Base-by-base conservation (phyloP, 2,888 invertebrate genomes). In the Patella depressa region DNA sequence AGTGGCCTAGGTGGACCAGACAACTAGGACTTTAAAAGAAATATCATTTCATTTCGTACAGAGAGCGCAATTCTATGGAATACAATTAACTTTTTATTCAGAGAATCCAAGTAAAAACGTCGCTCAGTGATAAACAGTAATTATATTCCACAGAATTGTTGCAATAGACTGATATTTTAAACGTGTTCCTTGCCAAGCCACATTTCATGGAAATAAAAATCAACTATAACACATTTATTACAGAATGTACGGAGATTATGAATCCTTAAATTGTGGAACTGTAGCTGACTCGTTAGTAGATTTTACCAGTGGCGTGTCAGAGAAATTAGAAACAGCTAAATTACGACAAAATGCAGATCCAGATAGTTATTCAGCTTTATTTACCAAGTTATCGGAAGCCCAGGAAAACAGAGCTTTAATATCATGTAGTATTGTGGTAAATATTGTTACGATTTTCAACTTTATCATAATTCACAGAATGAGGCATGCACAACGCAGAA, bases 231-330 rank as follows among this genome's bases (percentile, higher is more conserved):
- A 45, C 9, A 45, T 45, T 45, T 45, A 9, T 77, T 81, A 2
- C 78, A 93, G 93, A 79, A 81, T 94, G 69, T 93, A 93, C 84
- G 94, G 94, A 0, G 93, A 93, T 78, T 94, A 94, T 86, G 93
- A 93, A 85, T 92, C 93, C 1, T 88, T 94, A 80, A 92, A 76
- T 92, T 93, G 81, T 5, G 94, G 94, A 2, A 93, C 92, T 79
- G 88, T 94, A 15, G 92, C 93, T 24, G 93, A 94, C 86, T 93
- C 94, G 0, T 90, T 94, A 75, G 93, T 94, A 7, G 94, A 93
- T 87, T 92, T 94, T 83, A 94, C 94, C 7, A 93, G 94, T n/a
- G 94, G 94, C 7, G 93, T 94, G 53, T 93, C 93, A 2, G 93
- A 94, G 86, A 93, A 92, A 55, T 89, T 93, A 73, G 91, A 92